Conservation (phyloP, 2,797 vertebrate genomes). For the Notolepis coatsorum region DNA sequence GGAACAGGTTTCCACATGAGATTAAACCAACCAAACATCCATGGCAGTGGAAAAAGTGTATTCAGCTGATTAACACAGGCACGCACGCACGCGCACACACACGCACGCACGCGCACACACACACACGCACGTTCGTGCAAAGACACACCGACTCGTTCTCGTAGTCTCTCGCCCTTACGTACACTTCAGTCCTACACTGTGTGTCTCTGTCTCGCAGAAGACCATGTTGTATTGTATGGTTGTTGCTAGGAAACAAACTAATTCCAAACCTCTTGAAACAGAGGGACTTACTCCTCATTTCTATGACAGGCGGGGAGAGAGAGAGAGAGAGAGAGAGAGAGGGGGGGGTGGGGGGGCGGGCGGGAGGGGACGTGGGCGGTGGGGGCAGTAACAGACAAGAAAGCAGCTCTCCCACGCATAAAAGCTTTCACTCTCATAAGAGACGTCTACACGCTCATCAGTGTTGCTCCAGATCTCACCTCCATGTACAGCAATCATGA, state of each 20-base stretch:
- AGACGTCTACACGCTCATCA: background rate
- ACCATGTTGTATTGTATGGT: slow-evolving; percentile 73
- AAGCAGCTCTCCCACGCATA: slow-evolving; percentile 50
- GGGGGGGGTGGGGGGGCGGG: slow-evolving; percentile 21
- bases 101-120: slow-evolving; percentile 24
- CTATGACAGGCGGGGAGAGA: slow-evolving; percentile 50
- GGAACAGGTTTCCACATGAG: slow-evolving; percentile 74
- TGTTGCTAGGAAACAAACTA: slow-evolving; percentile 84
- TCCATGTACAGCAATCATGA: too few relatives aligned
- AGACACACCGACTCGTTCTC: slow-evolving; percentile 24
- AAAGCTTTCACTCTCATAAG: slow-evolving; percentile 37
- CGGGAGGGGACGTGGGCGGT: background rate
- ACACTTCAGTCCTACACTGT: slow-evolving; percentile 58
- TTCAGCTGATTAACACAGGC: slow-evolving; percentile 74
- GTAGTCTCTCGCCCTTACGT: slow-evolving; percentile 41
- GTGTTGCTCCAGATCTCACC: too few relatives aligned
- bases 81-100: slow-evolving; percentile 45
- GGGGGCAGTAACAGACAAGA: slow-evolving; percentile 27
- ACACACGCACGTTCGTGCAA: slow-evolving; percentile 11
- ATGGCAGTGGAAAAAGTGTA: slow-evolving; percentile 74
- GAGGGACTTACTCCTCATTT: slow-evolving; percentile 75
- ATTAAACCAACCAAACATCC: slow-evolving; percentile 66
- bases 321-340: slow-evolving; percentile 12
- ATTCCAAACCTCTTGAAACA: slow-evolving; percentile 81
- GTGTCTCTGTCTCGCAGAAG: slow-evolving; percentile 69